Evolutionary conservation across 2,888 invertebrate genomes (phyloP).

Genomic region (Nomada lathburiana): DNA sequence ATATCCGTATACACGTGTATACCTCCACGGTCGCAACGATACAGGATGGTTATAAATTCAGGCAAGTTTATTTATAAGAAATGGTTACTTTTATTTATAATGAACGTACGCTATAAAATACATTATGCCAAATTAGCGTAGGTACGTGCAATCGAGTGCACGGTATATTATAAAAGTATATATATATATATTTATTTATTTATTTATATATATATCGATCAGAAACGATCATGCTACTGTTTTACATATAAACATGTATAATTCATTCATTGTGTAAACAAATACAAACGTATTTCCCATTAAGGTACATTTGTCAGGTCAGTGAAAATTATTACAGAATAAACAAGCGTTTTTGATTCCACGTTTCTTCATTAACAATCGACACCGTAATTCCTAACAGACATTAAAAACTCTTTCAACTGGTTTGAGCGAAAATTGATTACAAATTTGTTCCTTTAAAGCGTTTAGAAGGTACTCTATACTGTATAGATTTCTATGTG

Average conservation of each 20-base stretch:
- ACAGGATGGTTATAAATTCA: not conserved
- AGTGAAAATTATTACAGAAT: constrained; percentile 23
- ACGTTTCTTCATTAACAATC: not conserved
- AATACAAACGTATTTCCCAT: constrained; percentile 47
- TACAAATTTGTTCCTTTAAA: constrained; percentile 23
- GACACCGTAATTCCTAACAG: constrained; percentile 2
- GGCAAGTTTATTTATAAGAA: constrained; percentile 63
- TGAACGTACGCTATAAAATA: constrained; percentile 71
- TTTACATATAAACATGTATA: constrained; percentile 39
- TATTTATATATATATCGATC: constrained; percentile 26
- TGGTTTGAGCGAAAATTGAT: not conserved
- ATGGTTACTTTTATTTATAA: constrained; percentile 72
- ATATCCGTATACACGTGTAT: too few species aligned
- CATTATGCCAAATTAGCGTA: constrained; percentile 58
- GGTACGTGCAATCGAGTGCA: constrained; percentile 14
- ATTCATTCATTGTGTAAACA: constrained; percentile 51
- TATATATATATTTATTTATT: constrained; percentile 4
- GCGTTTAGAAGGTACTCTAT: not conserved
- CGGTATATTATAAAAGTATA: constrained; percentile 57
- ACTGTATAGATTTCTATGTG: not conserved
- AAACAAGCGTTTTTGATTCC: constrained; percentile 9
- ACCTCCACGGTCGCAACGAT: not conserved
- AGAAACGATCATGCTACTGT: constrained; percentile 31
- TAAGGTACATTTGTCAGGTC: constrained; percentile 50
- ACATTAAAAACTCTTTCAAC: not conserved